Evolutionary conservation across 2,797 vertebrate species (phyloP), one percentile per base, ranked within the genome.

Genomic region (Prunella strophiata): DNA sequence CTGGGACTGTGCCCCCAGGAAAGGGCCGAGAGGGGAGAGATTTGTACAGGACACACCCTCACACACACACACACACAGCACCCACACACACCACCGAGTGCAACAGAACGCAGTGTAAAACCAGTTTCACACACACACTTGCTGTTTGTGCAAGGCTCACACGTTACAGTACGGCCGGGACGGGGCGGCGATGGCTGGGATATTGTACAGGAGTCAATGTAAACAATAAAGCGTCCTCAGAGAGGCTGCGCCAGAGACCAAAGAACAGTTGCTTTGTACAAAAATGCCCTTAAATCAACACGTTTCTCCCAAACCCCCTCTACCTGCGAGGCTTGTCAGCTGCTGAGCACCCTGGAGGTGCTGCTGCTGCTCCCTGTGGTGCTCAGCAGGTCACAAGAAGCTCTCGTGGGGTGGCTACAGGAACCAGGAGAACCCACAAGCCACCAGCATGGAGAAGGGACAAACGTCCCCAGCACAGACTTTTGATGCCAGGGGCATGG

Each of bases 171-270:
- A 95, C 86, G 85, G 95, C 45, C 21, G 29, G 88, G 63, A 74
- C 30, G n/a, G 80, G 88, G 79, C 40, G 77, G 91, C 23, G 11
- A 81, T 76, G 95, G 92, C 91, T 47, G 84, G 95, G 95, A 86
- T 83, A 70, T 67, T 96, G 97, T 95, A 96, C 92, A 94, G 78
- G 88, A 97, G 96, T 96, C 97, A 97, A 97, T 98, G 98, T 98
- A 98, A 98, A 98, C 98, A 98, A 96, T 85, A 91, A 96, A 97
- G 97, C 95, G 40, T 96, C 97, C 97, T 97, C 97, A 5, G 52
- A 91, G 80, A 97, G 91, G 95, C 89, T 96, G 45, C 68, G 87
- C 85, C 42, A 95, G 97, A 97, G 96, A 98, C 96, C 96, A 93
- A 88, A 88, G 58, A 96, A 96, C 91, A 94, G 96, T 74, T 97